Conservation (phyloP, 2,888 invertebrate species). For the Apoderus coryli region DNA sequence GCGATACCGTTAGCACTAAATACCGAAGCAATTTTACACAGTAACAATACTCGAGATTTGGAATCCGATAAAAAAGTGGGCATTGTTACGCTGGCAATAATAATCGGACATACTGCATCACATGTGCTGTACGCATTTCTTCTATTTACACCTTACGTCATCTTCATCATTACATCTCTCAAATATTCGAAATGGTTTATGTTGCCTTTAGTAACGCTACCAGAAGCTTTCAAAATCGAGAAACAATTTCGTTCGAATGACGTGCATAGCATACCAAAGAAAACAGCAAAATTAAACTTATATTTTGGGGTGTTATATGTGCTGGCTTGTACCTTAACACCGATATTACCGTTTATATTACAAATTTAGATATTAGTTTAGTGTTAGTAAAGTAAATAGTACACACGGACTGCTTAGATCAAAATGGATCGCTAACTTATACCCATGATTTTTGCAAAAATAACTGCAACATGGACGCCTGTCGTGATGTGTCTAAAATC, state of each 20-base stretch:
- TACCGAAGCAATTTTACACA: constrained; percentile 89
- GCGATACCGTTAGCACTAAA: constrained; percentile 87
- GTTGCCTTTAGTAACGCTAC: constrained; percentile 74
- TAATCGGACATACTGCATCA: constrained; percentile 82
- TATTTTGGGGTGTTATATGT: constrained; percentile 84
- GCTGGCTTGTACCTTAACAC: constrained; percentile 60
- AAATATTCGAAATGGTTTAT: constrained; percentile 81
- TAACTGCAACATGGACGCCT: too few species aligned
- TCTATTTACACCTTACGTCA: constrained; percentile 80
- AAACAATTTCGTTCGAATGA: constrained; percentile 69
- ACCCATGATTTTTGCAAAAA: too few species aligned
- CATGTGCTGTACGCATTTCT: constrained; percentile 82
- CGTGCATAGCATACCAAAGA: constrained; percentile 69
- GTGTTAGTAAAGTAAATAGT: too few species aligned
- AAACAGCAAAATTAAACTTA: constrained; percentile 81
- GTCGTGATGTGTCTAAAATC: too few species aligned
- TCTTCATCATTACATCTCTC: constrained; percentile 72
- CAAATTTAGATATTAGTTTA: constrained; percentile 28
- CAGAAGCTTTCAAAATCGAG: constrained; percentile 80
- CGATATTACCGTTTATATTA: constrained; percentile 44
- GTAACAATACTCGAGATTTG: constrained; percentile 86
- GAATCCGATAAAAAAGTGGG: constrained; percentile 79
- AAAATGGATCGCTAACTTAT: too few species aligned
- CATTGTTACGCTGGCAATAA: constrained; percentile 87
- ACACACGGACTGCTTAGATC: too few species aligned